These are phyloP conservation scores for Riparia riparia DNA, from an alignment of 2,113 vertebrate species.

Conservation along the genomic window DNA sequence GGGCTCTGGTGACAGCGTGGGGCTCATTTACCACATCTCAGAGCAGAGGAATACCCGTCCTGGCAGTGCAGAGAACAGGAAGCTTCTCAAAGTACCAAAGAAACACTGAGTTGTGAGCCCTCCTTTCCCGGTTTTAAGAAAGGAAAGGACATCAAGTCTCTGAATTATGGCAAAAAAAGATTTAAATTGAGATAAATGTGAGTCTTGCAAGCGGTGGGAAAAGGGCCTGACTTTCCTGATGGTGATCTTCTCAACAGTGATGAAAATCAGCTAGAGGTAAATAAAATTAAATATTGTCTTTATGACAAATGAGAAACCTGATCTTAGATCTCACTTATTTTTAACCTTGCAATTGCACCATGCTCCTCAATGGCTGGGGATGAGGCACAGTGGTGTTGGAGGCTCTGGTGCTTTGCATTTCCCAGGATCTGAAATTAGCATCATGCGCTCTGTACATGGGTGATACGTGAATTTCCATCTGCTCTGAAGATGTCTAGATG, in stretches of 20 bases:
- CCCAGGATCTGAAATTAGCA: background rate
- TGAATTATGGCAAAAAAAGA: background rate
- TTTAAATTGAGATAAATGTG: background rate
- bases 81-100: background rate
- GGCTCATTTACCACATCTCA: background rate
- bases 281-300: background rate
- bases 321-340: background rate
- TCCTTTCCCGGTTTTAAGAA: background rate
- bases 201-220: background rate
- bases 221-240: background rate
- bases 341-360: background rate
- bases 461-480: background rate
- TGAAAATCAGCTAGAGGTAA: background rate
- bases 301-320: background rate
- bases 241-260: background rate
- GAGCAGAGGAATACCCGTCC: background rate
- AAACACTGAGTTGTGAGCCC: accelerated
- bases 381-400: background rate
- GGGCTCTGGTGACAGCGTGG: accelerated
- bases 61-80: background rate
- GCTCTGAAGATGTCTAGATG: background rate
- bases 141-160: background rate
- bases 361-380: background rate
- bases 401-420: background rate
- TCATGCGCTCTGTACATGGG: background rate